Conservation (phyloP, 2,888 invertebrate genomes). For the Stenurella melanura region DNA sequence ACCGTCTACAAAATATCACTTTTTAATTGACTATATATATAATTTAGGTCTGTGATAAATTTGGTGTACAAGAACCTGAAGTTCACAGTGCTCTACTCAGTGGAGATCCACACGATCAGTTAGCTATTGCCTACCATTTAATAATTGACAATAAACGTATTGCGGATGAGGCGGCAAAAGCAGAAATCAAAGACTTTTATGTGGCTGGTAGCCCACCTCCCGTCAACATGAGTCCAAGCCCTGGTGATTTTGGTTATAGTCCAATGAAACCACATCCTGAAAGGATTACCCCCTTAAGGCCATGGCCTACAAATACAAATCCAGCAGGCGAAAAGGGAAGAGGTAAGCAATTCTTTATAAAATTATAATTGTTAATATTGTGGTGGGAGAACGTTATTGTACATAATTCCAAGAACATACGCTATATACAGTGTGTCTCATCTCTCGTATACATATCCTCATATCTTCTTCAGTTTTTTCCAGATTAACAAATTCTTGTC, state of each 20-base stretch:
- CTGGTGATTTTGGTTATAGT: slow-evolving; percentile 71
- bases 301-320: slow-evolving; percentile 74
- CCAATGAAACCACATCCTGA: slow-evolving; percentile 90
- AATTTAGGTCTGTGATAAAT: slow-evolving; percentile 84
- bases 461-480: too few species aligned
- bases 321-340: slow-evolving; percentile 70
- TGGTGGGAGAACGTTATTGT: too few species aligned
- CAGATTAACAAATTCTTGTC: too few species aligned
- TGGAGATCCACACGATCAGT: slow-evolving; percentile 98
- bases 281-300: slow-evolving; percentile 86
- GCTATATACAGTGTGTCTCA: too few species aligned
- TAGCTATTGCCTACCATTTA: slow-evolving; percentile 98
- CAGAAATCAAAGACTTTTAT: slow-evolving; percentile 95
- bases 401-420: too few species aligned
- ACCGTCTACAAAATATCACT: slow-evolving; percentile 15
- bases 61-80: slow-evolving; percentile 94
- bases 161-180: slow-evolving; percentile 95
- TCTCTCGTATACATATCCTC: too few species aligned
- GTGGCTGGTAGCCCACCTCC: slow-evolving; percentile 93
- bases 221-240: slow-evolving; percentile 74
- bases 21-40: too few species aligned
- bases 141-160: slow-evolving; percentile 99
- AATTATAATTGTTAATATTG: background rate
- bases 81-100: slow-evolving; percentile 95
- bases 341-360: slow-evolving; percentile 57